A percentile compares a stretch with the other conserved stretches of the same genome.
phyloP scores from a whole-genome alignment of 1,140 invertebrate species.

The Euwallacea fornicatus region DNA sequence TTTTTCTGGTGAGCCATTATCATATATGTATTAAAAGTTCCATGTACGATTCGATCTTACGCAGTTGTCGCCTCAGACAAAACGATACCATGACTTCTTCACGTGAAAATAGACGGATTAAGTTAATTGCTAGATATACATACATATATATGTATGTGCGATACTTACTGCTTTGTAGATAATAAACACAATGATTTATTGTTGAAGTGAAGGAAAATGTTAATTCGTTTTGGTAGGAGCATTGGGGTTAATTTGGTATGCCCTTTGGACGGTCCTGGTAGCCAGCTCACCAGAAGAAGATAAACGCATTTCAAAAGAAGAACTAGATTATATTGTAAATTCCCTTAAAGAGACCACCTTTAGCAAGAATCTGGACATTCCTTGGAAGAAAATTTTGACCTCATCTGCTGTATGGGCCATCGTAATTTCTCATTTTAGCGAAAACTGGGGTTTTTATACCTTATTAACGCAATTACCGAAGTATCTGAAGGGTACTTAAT shows the following conservation, averaged over 20 bases:
- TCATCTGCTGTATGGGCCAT: constrained; percentile 90
- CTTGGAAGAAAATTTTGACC: constrained; percentile 80
- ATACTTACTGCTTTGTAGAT: no score
- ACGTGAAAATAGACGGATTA: no score
- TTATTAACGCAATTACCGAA: constrained; percentile 87
- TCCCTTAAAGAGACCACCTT: constrained; percentile 42
- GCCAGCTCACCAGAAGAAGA: constrained; percentile 78
- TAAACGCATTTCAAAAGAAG: constrained; percentile 70
- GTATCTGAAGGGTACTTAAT: constrained; percentile 76
- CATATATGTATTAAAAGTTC: not conserved
- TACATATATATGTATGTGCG: no score
- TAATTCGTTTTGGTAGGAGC: constrained; percentile 54
- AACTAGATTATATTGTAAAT: constrained; percentile 75
- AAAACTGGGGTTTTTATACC: constrained; percentile 96
- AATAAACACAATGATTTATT: not conserved
- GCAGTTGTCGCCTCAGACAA: no score
- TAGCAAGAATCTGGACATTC: constrained; percentile 55
- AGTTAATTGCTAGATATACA: no score
- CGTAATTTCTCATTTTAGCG: constrained; percentile 85
- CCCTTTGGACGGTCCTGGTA: constrained; percentile 70
- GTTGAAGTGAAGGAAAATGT: not conserved
- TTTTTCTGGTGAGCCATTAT: constrained; percentile 67
- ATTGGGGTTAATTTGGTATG: constrained; percentile 71
- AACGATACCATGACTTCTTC: no score
- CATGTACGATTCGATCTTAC: not conserved